Evolutionary conservation across 2,797 vertebrate genomes (phyloP).

Genomic region (Platalea minor): DNA sequence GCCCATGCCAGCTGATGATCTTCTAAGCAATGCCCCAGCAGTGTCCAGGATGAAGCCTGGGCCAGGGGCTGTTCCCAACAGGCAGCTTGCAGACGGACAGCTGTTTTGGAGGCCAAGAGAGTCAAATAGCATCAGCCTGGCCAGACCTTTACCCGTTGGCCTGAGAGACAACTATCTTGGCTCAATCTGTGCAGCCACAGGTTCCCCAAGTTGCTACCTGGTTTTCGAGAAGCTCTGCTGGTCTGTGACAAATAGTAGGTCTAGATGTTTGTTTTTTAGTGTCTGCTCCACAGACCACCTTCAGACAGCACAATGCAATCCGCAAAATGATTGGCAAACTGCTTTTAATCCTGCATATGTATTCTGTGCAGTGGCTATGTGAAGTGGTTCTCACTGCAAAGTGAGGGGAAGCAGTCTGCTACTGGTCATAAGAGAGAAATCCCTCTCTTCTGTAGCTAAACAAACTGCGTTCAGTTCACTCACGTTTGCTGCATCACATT

Average conservation of each 20-base stretch:
- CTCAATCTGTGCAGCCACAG: background rate
- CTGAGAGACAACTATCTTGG: too few relatives aligned
- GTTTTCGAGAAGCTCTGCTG: background rate
- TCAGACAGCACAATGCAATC: background rate
- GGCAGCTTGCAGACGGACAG: background rate
- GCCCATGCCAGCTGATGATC: background rate
- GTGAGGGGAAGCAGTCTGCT: fast-evolving
- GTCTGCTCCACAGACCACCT: background rate
- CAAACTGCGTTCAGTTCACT: background rate
- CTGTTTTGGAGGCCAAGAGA: background rate
- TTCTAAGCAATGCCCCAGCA: background rate
- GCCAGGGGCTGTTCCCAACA: background rate
- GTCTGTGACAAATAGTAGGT: background rate
- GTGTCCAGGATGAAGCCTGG: background rate
- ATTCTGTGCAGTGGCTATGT: background rate
- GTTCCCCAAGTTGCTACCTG: background rate
- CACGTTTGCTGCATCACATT: background rate
- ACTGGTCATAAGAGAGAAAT: background rate
- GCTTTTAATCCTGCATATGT: background rate
- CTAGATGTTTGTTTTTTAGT: background rate
- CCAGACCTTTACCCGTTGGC: background rate
- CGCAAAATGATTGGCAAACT: background rate
- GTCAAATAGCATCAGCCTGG: background rate
- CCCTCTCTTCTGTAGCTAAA: background rate
- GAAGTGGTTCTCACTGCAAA: background rate